A percentile compares a stretch with the other conserved stretches of the same genome.
Evolutionary conservation across 2,113 vertebrate species (phyloP).

Genomic region (Cathartes aura): DNA sequence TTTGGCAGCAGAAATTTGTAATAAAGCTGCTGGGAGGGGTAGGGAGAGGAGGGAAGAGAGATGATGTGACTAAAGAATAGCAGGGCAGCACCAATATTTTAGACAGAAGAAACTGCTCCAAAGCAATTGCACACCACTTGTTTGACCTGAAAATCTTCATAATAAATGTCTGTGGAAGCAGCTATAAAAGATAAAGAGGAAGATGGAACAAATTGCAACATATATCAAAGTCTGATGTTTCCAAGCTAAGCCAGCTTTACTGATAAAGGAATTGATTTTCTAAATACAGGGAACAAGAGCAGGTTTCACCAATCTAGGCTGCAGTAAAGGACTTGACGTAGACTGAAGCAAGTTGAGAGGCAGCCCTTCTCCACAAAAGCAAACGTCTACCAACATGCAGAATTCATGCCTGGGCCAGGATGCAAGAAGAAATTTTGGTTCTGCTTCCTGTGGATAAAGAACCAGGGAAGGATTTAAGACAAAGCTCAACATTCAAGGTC

Average conservation of each 20-base stretch:
- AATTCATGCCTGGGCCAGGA: neutral
- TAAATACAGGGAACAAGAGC: neutral
- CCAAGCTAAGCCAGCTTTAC: neutral
- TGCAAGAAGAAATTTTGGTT: neutral
- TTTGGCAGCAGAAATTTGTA: neutral
- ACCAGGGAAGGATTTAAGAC: neutral
- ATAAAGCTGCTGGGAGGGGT: neutral
- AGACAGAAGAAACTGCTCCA: neutral
- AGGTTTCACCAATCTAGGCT: neutral
- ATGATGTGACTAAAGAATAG: neutral
- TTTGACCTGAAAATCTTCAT: neutral
- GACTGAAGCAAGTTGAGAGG: neutral
- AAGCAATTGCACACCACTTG: neutral
- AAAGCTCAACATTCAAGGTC: neutral
- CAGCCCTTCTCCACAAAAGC: neutral
- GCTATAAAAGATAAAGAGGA: neutral
- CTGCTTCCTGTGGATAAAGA: neutral
- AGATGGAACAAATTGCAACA: neutral
- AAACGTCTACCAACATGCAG: neutral
- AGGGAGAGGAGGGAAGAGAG: neutral
- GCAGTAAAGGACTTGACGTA: neutral
- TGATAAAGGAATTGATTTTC: constrained; percentile 11
- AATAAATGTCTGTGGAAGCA: neutral
- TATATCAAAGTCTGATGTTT: neutral
- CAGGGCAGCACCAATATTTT: neutral